Percentiles rank a stretch among this genome's conserved stretches.
These are phyloP conservation scores for Dermolepida albohirtum DNA, from an alignment of 2,888 invertebrate genomes.

Conservation along the genomic window DNA sequence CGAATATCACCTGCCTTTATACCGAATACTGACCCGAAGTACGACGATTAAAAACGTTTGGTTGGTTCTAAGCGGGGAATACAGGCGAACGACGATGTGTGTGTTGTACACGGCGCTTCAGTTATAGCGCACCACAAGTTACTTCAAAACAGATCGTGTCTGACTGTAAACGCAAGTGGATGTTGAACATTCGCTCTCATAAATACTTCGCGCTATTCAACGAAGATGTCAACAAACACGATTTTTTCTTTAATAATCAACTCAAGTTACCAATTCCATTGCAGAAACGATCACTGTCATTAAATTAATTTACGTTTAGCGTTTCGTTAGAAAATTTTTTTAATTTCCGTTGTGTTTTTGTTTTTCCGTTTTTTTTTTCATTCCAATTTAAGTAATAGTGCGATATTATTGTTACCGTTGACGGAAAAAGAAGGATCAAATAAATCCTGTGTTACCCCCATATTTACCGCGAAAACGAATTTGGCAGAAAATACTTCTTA, in stretches of 20 bases:
- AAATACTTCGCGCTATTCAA: conserved; percentile 5
- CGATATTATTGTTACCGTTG: conserved; percentile 7
- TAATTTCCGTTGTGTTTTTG: background rate
- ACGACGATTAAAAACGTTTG: conserved; percentile 41
- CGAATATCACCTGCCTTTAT: conserved; percentile 52
- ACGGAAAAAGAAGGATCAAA: background rate
- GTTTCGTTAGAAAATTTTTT: background rate
- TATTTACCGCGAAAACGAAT: too few species aligned
- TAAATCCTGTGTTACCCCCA: too few species aligned
- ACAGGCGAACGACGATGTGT: background rate
- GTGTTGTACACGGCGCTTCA: background rate
- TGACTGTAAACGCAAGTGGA: conserved; percentile 42
- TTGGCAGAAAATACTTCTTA: too few species aligned
- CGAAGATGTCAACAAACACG: conserved; percentile 40
- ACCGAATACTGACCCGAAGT: conserved; percentile 46
- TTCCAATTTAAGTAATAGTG: background rate
- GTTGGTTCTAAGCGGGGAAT: conserved; percentile 46
- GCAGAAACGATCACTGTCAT: background rate
- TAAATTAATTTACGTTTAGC: too few species aligned
- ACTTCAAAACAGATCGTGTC: conserved; percentile 47
- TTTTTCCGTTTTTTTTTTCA: background rate
- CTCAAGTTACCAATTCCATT: conserved; percentile 10
- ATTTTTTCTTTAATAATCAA: conserved; percentile 1
- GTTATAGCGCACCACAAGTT: conserved; percentile 44
- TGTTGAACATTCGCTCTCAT: conserved; percentile 29